Evolutionary conservation across 2,113 vertebrate genomes (phyloP), one percentile per base, ranked within the genome.

Genomic region (Meles meles): DNA sequence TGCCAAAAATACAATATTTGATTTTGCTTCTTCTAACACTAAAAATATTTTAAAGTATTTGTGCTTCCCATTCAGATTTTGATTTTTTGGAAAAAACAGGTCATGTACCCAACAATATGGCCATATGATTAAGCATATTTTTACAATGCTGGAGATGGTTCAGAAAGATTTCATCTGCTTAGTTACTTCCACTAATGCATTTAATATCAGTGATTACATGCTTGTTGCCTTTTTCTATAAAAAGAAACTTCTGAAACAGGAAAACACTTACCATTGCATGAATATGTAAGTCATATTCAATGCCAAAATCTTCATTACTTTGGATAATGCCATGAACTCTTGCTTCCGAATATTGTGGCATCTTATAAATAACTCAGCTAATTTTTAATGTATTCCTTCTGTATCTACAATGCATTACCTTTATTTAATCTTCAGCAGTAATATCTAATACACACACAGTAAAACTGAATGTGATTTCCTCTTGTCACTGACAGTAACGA

Each of bases 341-440:
- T 86, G 14, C 3, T 97, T 95, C 6, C 87, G n/a, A n/a, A n/a
- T 96, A 59, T 37, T 88, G 81, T 44, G 69, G 79, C 3, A 94
- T 98, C 90, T 97, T 97, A 97, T 86, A 98, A 86, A 83, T 94
- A 63, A 83, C 47, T 96, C 88, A 57, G 94, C 55, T 97, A 97
- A 97, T 95, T 97, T 90, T 96, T 67, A 96, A 69, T n/a, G 0
- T 49, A 65, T 96, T 89, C 23, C 21, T 49, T 27, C 25, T 57
- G 27, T 77, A 37, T 52, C 1, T 94, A 27, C 34, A 94, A 80
- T 21, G 15, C 29, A 57, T 95, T 85, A 63, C 52, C n/a, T 90
- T 92, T 94, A 94, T 18, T 93, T 96, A 85, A 94, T 94, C 86
- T 98, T 42, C 7, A 59, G 34, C 61, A 84, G 69, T 84, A 85